A percentile compares a stretch with the other conserved stretches of the same genome.
phyloP scores from a whole-genome alignment of 2,888 invertebrate species.

The Pandemis cinnamomeana region DNA sequence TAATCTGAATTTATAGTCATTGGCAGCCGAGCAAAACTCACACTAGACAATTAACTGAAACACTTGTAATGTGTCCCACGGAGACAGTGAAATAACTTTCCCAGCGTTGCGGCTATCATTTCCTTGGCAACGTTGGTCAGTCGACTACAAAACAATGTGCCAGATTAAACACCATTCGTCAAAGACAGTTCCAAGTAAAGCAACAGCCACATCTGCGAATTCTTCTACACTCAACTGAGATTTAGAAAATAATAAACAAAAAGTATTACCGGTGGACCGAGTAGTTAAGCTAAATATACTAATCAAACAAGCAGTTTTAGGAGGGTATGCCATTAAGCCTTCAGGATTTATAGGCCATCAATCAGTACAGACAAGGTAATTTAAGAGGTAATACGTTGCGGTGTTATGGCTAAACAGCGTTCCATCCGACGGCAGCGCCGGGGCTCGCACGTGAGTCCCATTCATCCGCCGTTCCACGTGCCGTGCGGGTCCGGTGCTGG shows the following conservation, averaged over 20 bases:
- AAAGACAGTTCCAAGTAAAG: conserved; percentile 42
- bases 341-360: conserved; percentile 51
- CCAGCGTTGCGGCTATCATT: conserved; percentile 44
- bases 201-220: conserved; percentile 3
- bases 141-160: conserved; percentile 59
- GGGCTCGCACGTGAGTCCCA: conserved; percentile 69
- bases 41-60: conserved; percentile 65
- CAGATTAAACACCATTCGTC: conserved; percentile 64
- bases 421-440: conserved; percentile 44
- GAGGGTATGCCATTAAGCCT: conserved; percentile 45
- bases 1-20: conserved; percentile 74
- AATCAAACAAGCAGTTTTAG: conserved; percentile 26
- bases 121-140: conserved; percentile 63
- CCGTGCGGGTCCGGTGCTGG: conserved; percentile 68
- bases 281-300: conserved; percentile 30
- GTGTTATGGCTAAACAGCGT: conserved; percentile 37
- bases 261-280: conserved; percentile 9
- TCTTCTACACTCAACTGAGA: background rate
- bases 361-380: conserved; percentile 50
- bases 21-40: conserved; percentile 67
- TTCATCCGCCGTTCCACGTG: conserved; percentile 77
- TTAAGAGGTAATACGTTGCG: conserved; percentile 47
- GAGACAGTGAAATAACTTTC: conserved; percentile 72
- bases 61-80: conserved; percentile 71
- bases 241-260: conserved; percentile 11